phyloP scores from a whole-genome alignment of 2,797 vertebrate genomes.

The Chelonia mydas region DNA sequence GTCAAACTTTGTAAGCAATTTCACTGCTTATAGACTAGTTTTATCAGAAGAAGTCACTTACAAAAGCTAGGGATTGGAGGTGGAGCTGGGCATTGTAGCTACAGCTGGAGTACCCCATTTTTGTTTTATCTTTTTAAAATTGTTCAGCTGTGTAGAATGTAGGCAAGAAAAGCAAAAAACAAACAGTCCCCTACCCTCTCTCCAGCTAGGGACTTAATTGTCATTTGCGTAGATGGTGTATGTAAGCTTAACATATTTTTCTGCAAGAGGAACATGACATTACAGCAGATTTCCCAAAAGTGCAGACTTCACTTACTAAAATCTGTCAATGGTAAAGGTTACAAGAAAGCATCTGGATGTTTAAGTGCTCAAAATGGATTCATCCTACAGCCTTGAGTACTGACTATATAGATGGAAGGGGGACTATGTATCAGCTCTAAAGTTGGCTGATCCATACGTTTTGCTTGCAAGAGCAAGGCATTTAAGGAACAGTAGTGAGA shows the following conservation, averaged over 20 bases:
- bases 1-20: conserved; percentile 30
- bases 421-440: background rate
- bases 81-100: conserved; percentile 39
- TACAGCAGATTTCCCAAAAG: background rate
- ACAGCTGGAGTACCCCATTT: conserved; percentile 66
- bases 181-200: conserved; percentile 44
- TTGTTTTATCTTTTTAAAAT: conserved; percentile 71
- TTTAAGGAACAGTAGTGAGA: background rate
- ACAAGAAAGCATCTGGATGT: background rate
- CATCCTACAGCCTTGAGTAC: background rate
- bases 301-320: background rate
- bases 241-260: conserved; percentile 35
- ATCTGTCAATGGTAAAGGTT: background rate
- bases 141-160: conserved; percentile 68
- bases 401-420: background rate
- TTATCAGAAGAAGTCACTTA: conserved; percentile 66
- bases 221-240: conserved; percentile 63
- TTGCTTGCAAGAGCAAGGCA: background rate
- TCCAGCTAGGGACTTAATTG: conserved; percentile 49
- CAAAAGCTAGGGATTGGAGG: background rate
- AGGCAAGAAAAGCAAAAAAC: conserved; percentile 68
- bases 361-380: background rate
- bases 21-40: background rate
- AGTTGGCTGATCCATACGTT: background rate
- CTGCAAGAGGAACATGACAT: background rate